Conservation (phyloP, 2,888 invertebrate species). For the Camptogramma bilineatum region DNA sequence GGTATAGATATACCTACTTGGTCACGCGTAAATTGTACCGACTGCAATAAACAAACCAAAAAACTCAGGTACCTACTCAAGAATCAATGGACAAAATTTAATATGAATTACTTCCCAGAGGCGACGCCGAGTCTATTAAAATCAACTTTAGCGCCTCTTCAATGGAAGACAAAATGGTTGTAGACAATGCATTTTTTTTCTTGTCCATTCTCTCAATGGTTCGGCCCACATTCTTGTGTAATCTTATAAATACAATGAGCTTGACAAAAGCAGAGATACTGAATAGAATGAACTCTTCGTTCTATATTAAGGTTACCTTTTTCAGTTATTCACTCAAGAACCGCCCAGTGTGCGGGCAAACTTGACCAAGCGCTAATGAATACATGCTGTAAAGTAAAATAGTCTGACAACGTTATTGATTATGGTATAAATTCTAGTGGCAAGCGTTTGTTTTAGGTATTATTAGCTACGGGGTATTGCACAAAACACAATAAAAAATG, state of each 20-base stretch:
- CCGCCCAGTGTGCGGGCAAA: slow-evolving; percentile 70
- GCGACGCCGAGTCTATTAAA: slow-evolving; percentile 84
- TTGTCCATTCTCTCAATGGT: slow-evolving; percentile 68
- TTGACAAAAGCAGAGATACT: slow-evolving; percentile 71
- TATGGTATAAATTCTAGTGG: slow-evolving; percentile 33
- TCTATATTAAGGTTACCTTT: slow-evolving; percentile 79
- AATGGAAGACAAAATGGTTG: slow-evolving; percentile 81
- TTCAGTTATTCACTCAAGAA: slow-evolving; percentile 74
- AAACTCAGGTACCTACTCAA: slow-evolving; percentile 61
- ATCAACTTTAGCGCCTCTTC: slow-evolving; percentile 80
- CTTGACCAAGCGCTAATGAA: slow-evolving; percentile 32
- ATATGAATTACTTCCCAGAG: slow-evolving; percentile 73
- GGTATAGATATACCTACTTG: slow-evolving; percentile 1
- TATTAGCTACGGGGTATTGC: slow-evolving; percentile 66
- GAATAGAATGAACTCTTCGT: slow-evolving; percentile 68
- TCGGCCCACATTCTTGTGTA: slow-evolving; percentile 75
- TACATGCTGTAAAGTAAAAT: slow-evolving; percentile 21
- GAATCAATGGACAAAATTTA: slow-evolving; percentile 70
- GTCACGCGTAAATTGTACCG: slow-evolving; percentile 14
- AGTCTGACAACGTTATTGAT: slow-evolving; percentile 29
- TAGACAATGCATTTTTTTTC: slow-evolving; percentile 76
- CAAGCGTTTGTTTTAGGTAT: slow-evolving; percentile 63
- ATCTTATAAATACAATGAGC: slow-evolving; percentile 73
- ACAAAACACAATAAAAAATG: slow-evolving; percentile 67
- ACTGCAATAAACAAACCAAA: slow-evolving; percentile 46